Conservation (phyloP, 2,888 invertebrate species). For the Argyra leucocephala region DNA sequence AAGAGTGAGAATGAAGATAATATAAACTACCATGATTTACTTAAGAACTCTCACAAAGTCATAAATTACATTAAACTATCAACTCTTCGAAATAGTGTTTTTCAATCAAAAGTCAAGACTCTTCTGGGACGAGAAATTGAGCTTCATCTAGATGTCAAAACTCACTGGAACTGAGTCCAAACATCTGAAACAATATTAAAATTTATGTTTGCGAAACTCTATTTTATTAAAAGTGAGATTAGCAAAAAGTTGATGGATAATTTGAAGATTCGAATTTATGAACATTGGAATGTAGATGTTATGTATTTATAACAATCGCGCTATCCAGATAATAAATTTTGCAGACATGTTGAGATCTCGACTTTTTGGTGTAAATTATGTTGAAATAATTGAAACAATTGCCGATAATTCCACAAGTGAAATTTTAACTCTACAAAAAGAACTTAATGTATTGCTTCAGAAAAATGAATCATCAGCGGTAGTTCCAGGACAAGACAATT, state of each 20-base stretch:
- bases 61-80: constrained; percentile 9
- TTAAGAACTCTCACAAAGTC: background rate
- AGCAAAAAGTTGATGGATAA: background rate
- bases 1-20: constrained; percentile 2
- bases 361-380: background rate
- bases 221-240: background rate
- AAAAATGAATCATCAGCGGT: constrained; percentile 4
- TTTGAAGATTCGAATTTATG: constrained; percentile 11
- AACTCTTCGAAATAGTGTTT: constrained; percentile 9
- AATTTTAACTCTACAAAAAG: no score
- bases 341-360: background rate
- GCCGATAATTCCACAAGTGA: constrained; percentile 6
- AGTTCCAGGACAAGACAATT: background rate
- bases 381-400: background rate
- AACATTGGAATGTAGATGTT: constrained; percentile 8
- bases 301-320: background rate
- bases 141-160: no score
- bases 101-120: constrained; percentile 9
- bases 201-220: background rate
- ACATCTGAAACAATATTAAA: background rate
- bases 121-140: constrained; percentile 7
- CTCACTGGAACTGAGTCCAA: constrained; percentile 10
- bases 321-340: no score
- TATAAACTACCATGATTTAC: constrained; percentile 4
- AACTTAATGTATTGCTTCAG: no score